Conservation (phyloP, 2,888 invertebrate species). For the Drosophila robusta region DNA sequence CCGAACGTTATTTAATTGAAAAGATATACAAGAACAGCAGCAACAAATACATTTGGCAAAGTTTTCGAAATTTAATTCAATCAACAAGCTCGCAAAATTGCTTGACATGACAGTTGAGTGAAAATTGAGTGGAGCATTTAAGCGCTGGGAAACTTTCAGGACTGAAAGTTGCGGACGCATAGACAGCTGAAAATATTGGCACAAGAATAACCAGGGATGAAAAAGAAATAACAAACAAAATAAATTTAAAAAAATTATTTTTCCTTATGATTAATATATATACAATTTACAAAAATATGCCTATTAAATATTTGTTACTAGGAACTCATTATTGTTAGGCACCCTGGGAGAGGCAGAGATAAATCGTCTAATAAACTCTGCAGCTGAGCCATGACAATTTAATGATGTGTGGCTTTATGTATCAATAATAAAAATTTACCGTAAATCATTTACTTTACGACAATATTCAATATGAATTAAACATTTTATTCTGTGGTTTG, state of each 20-base stretch:
- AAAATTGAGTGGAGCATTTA: constrained; percentile 53
- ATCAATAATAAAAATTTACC: constrained; percentile 14
- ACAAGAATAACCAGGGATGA: constrained; percentile 18
- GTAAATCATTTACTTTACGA: constrained; percentile 1
- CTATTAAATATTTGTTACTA: background rate
- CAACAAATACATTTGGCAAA: constrained; percentile 52
- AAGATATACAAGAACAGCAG: constrained; percentile 56
- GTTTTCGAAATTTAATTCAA: constrained; percentile 70
- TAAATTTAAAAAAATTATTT: background rate
- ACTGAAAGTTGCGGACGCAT: no score
- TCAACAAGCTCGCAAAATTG: constrained; percentile 54
- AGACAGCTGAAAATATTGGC: constrained; percentile 24
- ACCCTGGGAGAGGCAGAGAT: constrained; percentile 11
- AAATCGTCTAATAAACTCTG: constrained; percentile 43
- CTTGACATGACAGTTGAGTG: constrained; percentile 43
- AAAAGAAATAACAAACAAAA: background rate
- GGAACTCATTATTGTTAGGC: background rate
- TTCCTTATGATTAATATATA: background rate
- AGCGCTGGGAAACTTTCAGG: constrained; percentile 25
- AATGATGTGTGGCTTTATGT: constrained; percentile 30
- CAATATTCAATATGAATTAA: constrained; percentile 5
- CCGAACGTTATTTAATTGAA: constrained; percentile 72
- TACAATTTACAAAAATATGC: background rate
- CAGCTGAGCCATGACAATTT: constrained; percentile 37
- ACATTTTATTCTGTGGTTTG: constrained; percentile 1